A percentile compares a stretch with the other conserved stretches of the same genome.
phyloP scores from a whole-genome alignment of 2,888 invertebrate species.

The Agapetus fuscipes region DNA sequence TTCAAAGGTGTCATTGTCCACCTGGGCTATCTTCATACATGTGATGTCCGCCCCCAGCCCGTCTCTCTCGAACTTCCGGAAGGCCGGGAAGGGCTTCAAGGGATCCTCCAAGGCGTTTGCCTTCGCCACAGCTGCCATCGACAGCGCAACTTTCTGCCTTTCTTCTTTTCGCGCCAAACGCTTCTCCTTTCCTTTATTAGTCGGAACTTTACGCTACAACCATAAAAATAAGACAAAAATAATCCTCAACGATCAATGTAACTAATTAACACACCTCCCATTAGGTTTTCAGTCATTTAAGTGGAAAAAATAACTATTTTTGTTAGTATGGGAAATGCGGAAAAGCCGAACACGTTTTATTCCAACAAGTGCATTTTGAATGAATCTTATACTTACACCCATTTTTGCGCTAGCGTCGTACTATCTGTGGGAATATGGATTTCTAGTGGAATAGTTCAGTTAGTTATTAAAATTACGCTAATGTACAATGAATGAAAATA shows the following conservation, averaged over 20 bases:
- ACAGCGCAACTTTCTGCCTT: slow-evolving; percentile 48
- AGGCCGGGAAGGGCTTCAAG: slow-evolving; percentile 47
- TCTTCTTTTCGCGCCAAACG: slow-evolving; percentile 51
- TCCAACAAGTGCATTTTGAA: no score
- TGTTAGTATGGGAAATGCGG: no score
- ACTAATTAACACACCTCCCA: no score
- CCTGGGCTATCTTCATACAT: slow-evolving; percentile 46
- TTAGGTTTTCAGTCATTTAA: no score
- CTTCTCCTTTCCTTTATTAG: slow-evolving; percentile 51
- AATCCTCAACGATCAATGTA: not conserved
- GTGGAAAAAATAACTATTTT: no score
- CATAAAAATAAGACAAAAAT: not conserved
- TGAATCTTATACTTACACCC: not conserved
- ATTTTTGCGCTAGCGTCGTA: not conserved
- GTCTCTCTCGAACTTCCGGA: slow-evolving; percentile 52
- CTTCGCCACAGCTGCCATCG: slow-evolving; percentile 48
- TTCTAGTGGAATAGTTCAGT: no score
- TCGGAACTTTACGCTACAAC: slow-evolving; percentile 16
- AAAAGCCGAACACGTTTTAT: no score
- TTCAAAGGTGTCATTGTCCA: slow-evolving; percentile 46
- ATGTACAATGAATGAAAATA: no score
- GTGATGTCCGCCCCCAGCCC: slow-evolving; percentile 50
- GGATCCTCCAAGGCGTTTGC: slow-evolving; percentile 53
- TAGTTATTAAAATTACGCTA: no score
- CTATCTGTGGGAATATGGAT: no score